Percentiles rank a stretch among this genome's conserved stretches.
Evolutionary conservation across 2,888 invertebrate species (phyloP).

Genomic region (Dryomyza anilis): DNA sequence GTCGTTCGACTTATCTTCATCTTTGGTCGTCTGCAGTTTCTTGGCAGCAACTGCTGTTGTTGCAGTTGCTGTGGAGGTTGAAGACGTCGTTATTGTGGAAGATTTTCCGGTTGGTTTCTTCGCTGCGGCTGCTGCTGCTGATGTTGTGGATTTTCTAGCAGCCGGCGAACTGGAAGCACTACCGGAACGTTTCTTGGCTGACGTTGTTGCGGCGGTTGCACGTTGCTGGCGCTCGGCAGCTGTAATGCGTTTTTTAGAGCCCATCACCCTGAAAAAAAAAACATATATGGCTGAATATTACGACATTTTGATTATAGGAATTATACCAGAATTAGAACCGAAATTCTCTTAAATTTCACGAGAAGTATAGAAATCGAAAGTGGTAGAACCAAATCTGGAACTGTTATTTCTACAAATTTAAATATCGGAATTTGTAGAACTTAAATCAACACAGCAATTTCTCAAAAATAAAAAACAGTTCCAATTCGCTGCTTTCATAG

Average conservation of each 20-base stretch:
- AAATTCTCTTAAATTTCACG: no score
- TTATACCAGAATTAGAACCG: no score
- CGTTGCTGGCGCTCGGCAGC: constrained; percentile 56
- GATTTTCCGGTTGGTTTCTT: background rate
- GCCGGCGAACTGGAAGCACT: constrained; percentile 38
- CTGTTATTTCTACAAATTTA: no score
- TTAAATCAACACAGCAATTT: no score
- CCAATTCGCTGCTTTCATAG: no score
- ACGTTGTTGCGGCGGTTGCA: constrained; percentile 37
- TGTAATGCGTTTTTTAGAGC: constrained; percentile 56
- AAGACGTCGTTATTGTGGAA: constrained; percentile 1
- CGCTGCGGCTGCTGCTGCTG: constrained; percentile 27
- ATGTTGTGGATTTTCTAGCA: constrained; percentile 34
- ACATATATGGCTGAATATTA: background rate
- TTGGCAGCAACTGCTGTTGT: constrained; percentile 27
- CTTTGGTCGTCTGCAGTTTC: constrained; percentile 29
- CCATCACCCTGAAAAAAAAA: constrained; percentile 45
- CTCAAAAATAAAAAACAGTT: no score
- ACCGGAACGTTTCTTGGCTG: constrained; percentile 44
- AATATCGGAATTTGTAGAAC: no score
- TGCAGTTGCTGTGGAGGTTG: constrained; percentile 26
- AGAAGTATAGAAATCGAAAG: no score
- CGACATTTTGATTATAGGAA: no score
- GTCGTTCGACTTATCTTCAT: constrained; percentile 12
- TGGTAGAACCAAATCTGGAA: no score